phyloP scores from a whole-genome alignment of 2,888 invertebrate genomes.

The Pyralis farinalis region DNA sequence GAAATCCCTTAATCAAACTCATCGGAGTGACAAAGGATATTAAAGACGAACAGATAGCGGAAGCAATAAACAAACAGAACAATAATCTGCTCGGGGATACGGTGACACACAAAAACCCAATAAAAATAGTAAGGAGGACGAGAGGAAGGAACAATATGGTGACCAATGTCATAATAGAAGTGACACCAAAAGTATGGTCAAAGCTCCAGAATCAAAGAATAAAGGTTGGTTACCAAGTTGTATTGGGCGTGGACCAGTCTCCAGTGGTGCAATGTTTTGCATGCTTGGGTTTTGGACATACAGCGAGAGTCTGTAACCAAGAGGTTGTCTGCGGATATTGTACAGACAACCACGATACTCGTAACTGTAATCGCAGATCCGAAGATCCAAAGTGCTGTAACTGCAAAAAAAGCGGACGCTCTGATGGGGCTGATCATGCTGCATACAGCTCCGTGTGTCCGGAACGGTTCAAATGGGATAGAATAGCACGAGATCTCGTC shows the following conservation, averaged over 20 bases:
- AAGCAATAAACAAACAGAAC: background rate
- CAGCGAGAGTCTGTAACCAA: background rate
- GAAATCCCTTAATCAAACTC: background rate
- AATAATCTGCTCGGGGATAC: background rate
- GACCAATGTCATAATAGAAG: background rate
- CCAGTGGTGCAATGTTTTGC: background rate
- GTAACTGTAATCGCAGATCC: no score
- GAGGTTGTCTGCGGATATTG: background rate
- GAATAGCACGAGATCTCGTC: no score
- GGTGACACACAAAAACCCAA: no score
- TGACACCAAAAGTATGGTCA: background rate
- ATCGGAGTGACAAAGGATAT: background rate
- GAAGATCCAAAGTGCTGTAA: no score
- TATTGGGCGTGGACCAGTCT: background rate
- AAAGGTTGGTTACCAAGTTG: background rate
- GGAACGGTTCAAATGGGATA: no score
- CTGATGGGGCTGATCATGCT: no score
- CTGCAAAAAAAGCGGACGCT: no score
- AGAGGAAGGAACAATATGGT: background rate
- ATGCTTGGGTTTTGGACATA: constrained; percentile 1
- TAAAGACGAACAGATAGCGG: background rate
- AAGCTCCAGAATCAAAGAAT: background rate
- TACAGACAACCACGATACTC: no score
- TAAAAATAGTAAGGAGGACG: background rate
- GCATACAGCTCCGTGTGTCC: no score